phyloP scores from a whole-genome alignment of 2,113 vertebrate genomes.

The Psilopsiagon aurifrons region DNA sequence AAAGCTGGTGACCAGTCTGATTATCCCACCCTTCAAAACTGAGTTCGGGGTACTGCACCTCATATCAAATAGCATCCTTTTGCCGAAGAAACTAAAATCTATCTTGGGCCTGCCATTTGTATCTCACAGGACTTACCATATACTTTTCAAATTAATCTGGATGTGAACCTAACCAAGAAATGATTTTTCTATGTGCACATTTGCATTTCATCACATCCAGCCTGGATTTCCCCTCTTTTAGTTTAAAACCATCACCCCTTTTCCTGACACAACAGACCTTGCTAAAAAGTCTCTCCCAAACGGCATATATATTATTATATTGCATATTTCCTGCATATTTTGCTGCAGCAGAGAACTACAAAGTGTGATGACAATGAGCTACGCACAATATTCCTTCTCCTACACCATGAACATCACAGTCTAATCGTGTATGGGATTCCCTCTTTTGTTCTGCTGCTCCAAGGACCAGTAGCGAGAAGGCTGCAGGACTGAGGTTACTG shows the following conservation, averaged over 20 bases:
- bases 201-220: not conserved
- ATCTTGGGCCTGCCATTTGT: not conserved
- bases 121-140: not conserved
- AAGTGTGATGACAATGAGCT: too few species aligned
- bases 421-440: fast-evolving
- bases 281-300: not conserved
- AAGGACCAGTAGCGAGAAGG: not conserved
- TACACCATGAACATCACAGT: not conserved
- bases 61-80: not conserved
- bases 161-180: not conserved
- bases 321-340: not conserved
- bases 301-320: too few species aligned
- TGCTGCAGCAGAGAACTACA: not conserved
- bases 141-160: not conserved
- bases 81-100: not conserved
- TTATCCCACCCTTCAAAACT: not conserved
- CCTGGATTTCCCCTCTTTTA: not conserved
- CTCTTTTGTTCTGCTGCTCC: not conserved
- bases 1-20: not conserved
- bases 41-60: not conserved
- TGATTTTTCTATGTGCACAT: not conserved
- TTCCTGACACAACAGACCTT: not conserved
- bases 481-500: not conserved
- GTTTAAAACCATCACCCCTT: not conserved
- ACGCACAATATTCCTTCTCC: not conserved